Percentiles rank a stretch among this genome's conserved stretches.
These are phyloP conservation scores for Sterna hirundo DNA, from an alignment of 2,113 vertebrate genomes.

Conservation along the genomic window DNA sequence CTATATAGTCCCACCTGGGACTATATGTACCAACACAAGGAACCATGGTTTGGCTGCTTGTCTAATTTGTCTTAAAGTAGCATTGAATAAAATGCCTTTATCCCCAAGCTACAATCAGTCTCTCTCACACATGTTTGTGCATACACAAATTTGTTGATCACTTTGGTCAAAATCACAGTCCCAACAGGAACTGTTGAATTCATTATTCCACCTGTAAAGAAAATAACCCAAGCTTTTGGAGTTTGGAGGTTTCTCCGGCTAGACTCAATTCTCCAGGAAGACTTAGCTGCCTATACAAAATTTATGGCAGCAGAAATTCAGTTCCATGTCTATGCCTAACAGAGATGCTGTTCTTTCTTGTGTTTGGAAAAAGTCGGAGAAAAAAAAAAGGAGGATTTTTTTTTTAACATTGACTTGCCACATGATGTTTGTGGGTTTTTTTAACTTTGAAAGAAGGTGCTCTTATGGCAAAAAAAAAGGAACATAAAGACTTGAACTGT, in stretches of 20 bases:
- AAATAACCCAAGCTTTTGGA: background rate
- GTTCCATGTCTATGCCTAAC: background rate
- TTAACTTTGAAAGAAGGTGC: background rate
- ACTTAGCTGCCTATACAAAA: background rate
- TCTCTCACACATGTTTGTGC: background rate
- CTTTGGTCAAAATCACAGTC: background rate
- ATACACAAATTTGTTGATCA: background rate
- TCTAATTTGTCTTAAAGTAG: background rate
- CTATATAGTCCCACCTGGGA: too few relatives aligned
- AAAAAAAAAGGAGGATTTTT: background rate
- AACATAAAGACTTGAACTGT: background rate
- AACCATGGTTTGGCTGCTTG: background rate
- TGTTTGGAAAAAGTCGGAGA: background rate
- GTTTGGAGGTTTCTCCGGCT: background rate
- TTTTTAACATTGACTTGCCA: background rate
- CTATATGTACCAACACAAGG: background rate
- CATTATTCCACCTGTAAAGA: background rate
- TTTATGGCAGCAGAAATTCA: background rate
- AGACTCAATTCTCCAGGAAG: background rate
- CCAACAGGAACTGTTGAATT: background rate
- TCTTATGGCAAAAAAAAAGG: background rate
- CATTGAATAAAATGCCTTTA: background rate
- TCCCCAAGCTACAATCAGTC: background rate
- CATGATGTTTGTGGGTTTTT: background rate
- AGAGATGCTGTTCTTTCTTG: background rate